Evolutionary conservation across 2,113 vertebrate genomes (phyloP), one percentile per base, ranked within the genome.

Genomic region (Equus przewalskii): DNA sequence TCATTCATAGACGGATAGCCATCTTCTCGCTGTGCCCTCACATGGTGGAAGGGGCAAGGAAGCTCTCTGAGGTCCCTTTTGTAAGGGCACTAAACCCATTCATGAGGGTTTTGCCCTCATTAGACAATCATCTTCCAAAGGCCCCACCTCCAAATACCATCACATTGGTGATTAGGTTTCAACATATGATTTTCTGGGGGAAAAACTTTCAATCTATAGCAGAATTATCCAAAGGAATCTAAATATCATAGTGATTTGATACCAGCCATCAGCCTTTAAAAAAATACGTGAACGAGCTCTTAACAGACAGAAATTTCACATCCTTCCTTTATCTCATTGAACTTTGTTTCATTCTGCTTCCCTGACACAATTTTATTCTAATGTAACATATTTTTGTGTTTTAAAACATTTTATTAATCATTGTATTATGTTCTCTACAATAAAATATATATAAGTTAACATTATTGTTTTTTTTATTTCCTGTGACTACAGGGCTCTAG

Each of bases 401-500:
- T 84, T 49, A 69, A 79, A 84, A 6, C 91, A 67, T 79, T 88
- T 88, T 96, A 97, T 81, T 94, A 36, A 75, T 88, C 54, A 92
- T 22, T 28, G 0, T 80, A 41, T 64, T 92, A 78, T 46, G 60
- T 49, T 84, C 33, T 46, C 16, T 64, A 65, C 7, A 91, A 69
- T 56, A 84, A 69, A 46, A 87, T 46, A 83, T 78, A 22, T 65
- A 51, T 56, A 90, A 49, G 72, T 81, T 75, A 60, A 24, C 1
- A 78, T 75, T 80, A 54, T 54, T 96, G 60, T 91, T 69, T 28
- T 82, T 69, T 67, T 76, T 87, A 96, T 89, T 95, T 91, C 56
- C 7, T 79, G 3, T 89, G 58, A 64, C 56, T 54, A 41, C 33
- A 88, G 87, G 10, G 19, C 16, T 75, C 54, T 54, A 95, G 80